A percentile compares a stretch with the other conserved stretches of the same genome.
phyloP scores from a whole-genome alignment of 2,113 vertebrate species.

The Zosterops hypoxanthus region DNA sequence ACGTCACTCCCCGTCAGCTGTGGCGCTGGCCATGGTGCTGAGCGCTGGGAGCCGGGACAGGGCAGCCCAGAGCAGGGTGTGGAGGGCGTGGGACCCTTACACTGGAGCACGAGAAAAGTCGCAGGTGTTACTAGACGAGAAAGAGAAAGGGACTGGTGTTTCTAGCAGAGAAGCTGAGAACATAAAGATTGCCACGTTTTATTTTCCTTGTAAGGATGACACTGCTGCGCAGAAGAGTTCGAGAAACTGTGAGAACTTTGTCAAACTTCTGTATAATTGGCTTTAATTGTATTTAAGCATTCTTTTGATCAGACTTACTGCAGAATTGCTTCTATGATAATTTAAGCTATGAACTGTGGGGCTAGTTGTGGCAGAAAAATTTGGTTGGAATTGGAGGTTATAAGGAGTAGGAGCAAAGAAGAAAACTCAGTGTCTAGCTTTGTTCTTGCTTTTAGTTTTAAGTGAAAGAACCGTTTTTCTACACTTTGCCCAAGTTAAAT shows the following conservation, averaged over 20 bases:
- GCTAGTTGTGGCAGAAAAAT: not conserved
- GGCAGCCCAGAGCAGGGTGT: rapidly evolving
- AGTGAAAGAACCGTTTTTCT: not conserved
- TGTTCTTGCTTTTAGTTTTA: not conserved
- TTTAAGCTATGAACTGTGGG: not conserved
- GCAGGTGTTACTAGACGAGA: too few species aligned
- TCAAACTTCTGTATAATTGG: not conserved
- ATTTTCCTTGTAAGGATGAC: not conserved
- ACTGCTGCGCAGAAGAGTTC: not conserved
- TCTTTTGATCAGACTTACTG: not conserved
- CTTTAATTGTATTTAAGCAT: not conserved
- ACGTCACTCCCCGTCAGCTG: rapidly evolving
- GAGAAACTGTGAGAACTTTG: not conserved
- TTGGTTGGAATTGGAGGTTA: not conserved
- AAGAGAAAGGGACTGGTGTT: not conserved
- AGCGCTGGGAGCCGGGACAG: rapidly evolving
- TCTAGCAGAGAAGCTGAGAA: not conserved
- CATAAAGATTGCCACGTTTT: not conserved
- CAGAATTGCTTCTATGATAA: not conserved
- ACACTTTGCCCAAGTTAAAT: not conserved
- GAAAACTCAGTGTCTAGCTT: not conserved
- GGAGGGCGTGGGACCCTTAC: rapidly evolving
- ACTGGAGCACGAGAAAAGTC: too few species aligned
- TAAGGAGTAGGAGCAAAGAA: not conserved
- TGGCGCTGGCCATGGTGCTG: not conserved